Percentiles rank a stretch among this genome's conserved stretches.
phyloP scores from a whole-genome alignment of 1,140 invertebrate genomes.

The Sinella curviseta region DNA sequence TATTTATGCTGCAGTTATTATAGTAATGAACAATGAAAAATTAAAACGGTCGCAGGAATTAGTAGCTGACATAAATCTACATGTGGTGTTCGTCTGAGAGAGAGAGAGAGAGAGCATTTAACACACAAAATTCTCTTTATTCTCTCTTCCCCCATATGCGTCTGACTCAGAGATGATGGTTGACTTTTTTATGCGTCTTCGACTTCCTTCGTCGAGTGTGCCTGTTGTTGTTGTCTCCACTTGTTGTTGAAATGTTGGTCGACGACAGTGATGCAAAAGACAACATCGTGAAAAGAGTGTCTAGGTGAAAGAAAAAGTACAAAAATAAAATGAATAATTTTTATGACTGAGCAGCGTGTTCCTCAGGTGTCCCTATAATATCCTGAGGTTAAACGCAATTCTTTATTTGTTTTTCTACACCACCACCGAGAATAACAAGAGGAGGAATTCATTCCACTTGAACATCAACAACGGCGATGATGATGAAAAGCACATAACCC shows the following conservation, averaged over 20 bases:
- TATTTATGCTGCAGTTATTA: neutral
- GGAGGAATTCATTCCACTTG: neutral
- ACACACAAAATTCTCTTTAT: too few relatives aligned
- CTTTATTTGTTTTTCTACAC: constrained; percentile 12
- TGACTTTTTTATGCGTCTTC: too few relatives aligned
- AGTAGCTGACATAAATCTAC: neutral
- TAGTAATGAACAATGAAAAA: neutral
- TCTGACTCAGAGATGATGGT: too few relatives aligned
- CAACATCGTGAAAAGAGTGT: neutral
- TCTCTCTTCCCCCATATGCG: too few relatives aligned
- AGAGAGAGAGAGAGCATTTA: too few relatives aligned
- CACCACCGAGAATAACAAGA: neutral
- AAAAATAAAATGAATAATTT: neutral
- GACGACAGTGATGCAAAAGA: too few relatives aligned
- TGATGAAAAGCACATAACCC: constrained; percentile 11
- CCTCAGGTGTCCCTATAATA: constrained; percentile 14
- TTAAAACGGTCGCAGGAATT: neutral
- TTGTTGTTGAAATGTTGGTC: too few relatives aligned
- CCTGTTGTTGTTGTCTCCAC: too few relatives aligned
- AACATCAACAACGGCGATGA: neutral
- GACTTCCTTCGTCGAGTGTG: too few relatives aligned
- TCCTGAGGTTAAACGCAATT: neutral
- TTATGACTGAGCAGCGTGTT: neutral
- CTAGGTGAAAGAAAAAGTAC: neutral
- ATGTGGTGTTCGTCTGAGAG: too few relatives aligned